Base-by-base conservation (phyloP, 2,797 vertebrate genomes). In the Argyrosomus regius region DNA sequence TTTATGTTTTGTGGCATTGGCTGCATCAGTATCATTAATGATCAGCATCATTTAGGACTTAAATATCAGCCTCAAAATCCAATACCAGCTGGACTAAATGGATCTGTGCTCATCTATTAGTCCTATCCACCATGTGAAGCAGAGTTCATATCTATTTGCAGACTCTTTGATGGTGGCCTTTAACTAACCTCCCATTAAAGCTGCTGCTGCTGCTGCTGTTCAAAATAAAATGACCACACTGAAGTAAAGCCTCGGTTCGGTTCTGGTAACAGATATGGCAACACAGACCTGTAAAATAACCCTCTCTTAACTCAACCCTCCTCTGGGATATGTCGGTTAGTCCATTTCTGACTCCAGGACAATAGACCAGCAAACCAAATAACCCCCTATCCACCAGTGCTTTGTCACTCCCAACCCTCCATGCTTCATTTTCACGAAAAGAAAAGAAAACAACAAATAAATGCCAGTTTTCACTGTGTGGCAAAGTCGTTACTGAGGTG, bases 401-500 rank as follows among this genome's bases (percentile, higher is more conserved):
- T 54, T n/a, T 50, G 65, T 46, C 49, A 0, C 52, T 58, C 26
- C 26, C 31, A 0, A 31, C 63, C 69, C 46, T 49, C 45, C 41
- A 28, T 28, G 54, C 22, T 18, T 58, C 6, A 41, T 39, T 41
- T 56, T 49, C 49, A 58, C 82, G 13, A 31, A 45, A 58, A 69
- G 66, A 67, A 79, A 46, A 63, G 28, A 72, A 11, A 62, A 50
- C 18, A 74, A 49, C 46, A 49, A 72, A 54, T 76, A 76, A 74
- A 67, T 7, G 70, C 45, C 49, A 49, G 73, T 72, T 84, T 73
- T 75, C 66, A 80, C 28, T 24, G 57, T 43, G 49, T 31, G 28
- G 5, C 9, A 18, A 52, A 80, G 65, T 71, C 41, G 0, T 65
- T 77, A 2, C 22, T 53, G 78, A 88, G 57, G 63, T 78, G 80